phyloP scores from a whole-genome alignment of 2,113 vertebrate species.

The Maccullochella peelii region DNA sequence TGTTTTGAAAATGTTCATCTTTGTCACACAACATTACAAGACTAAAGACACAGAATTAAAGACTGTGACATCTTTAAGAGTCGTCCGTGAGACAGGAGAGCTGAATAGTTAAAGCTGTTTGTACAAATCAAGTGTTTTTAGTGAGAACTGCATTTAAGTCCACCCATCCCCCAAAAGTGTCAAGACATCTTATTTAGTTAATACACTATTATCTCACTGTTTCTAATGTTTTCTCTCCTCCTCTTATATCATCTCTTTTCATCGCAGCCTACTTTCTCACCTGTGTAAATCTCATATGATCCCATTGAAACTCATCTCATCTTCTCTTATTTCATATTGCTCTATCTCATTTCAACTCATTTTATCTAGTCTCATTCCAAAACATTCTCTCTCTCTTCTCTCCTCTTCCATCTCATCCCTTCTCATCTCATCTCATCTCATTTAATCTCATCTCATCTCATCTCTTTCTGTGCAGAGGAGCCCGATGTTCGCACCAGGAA shows the following conservation, averaged over 20 bases:
- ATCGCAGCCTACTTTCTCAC: conserved; percentile 5
- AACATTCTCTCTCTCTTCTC: not conserved
- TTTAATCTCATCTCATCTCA: not conserved
- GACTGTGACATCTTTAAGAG: not conserved
- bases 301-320: not conserved
- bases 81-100: not conserved
- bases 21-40: not conserved
- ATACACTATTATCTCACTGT: not conserved
- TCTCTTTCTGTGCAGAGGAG: conserved; percentile 75
- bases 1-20: conserved; percentile 8
- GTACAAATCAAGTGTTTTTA: not conserved
- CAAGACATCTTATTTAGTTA: not conserved
- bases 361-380: not conserved
- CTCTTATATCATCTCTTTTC: not conserved
- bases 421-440: not conserved
- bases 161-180: not conserved
- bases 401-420: not conserved
- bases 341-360: not conserved
- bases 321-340: not conserved
- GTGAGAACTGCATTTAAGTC: not conserved
- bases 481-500: conserved; percentile 86
- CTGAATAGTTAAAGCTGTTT: not conserved
- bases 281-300: not conserved
- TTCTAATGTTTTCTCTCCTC: conserved; percentile 3
- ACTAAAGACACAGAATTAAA: not conserved